Evolutionary conservation across 2,888 invertebrate genomes (phyloP).

Genomic region (Venusia cambrica): DNA sequence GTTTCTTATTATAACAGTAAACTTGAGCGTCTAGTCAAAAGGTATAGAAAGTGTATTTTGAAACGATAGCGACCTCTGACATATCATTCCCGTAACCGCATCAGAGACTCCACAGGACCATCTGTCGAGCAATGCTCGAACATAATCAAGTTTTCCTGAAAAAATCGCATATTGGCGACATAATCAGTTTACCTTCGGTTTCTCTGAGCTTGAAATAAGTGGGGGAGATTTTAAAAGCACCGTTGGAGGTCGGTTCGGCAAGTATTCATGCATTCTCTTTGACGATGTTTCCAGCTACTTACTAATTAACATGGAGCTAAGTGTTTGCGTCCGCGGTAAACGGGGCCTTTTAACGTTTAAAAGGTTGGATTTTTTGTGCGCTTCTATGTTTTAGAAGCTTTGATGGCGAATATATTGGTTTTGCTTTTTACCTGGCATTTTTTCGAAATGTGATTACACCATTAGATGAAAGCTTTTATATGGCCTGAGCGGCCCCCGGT

Average conservation of each 20-base stretch:
- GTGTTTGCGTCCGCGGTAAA: constrained; percentile 80
- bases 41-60: constrained; percentile 3
- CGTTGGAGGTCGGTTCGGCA: constrained; percentile 64
- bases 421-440: constrained; percentile 64
- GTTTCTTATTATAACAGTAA: too few relatives aligned
- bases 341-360: constrained; percentile 78
- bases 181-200: constrained; percentile 77
- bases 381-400: constrained; percentile 68
- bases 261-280: constrained; percentile 82
- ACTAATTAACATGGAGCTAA: constrained; percentile 78
- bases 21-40: too few relatives aligned
- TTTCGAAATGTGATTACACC: constrained; percentile 59
- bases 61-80: constrained; percentile 10
- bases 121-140: constrained; percentile 36
- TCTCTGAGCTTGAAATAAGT: constrained; percentile 69
- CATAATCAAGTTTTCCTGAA: constrained; percentile 49
- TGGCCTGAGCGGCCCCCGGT: constrained; percentile 27
- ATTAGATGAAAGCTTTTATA: constrained; percentile 46
- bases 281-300: constrained; percentile 75
- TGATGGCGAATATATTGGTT: constrained; percentile 68
- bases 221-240: constrained; percentile 76
- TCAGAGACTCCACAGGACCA: constrained; percentile 17
- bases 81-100: constrained; percentile 13
- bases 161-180: constrained; percentile 69
- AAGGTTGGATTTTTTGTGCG: constrained; percentile 64